A percentile compares a stretch with the other conserved stretches of the same genome.
phyloP scores from a whole-genome alignment of 2,888 invertebrate species.

The Oeneis ivallda region DNA sequence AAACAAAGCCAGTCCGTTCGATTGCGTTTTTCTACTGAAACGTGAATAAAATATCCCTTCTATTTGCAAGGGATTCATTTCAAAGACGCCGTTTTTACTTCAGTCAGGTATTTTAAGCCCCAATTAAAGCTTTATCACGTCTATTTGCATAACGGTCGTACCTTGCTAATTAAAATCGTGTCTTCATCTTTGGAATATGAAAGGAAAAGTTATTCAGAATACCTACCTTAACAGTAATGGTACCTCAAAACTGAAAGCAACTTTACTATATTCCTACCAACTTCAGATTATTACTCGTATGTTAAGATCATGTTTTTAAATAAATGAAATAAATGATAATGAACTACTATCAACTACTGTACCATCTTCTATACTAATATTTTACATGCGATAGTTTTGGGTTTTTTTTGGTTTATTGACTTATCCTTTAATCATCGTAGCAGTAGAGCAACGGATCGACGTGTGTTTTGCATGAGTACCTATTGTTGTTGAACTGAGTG shows the following conservation, averaged over 20 bases:
- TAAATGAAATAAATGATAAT: too few relatives aligned
- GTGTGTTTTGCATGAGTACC: too few relatives aligned
- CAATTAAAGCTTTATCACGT: slow-evolving; percentile 10
- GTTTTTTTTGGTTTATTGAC: too few relatives aligned
- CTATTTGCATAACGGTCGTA: slow-evolving; percentile 9
- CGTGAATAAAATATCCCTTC: slow-evolving; percentile 28
- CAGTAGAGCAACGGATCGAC: too few relatives aligned
- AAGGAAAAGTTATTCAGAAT: slow-evolving; percentile 8
- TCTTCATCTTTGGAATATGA: slow-evolving; percentile 9
- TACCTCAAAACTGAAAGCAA: not conserved
- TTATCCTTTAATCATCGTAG: too few relatives aligned
- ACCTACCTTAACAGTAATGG: not conserved
- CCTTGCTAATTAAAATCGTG: not conserved
- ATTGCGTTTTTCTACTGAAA: slow-evolving; percentile 22
- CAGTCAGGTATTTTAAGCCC: slow-evolving; percentile 12
- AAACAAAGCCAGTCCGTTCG: slow-evolving; percentile 24
- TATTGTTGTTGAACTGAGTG: too few relatives aligned
- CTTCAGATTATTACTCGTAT: too few relatives aligned
- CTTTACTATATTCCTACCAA: not conserved
- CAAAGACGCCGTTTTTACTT: slow-evolving; percentile 20
- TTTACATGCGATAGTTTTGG: too few relatives aligned
- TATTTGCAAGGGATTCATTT: slow-evolving; percentile 28
- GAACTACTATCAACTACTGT: too few relatives aligned
- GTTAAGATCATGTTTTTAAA: too few relatives aligned
- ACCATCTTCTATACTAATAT: too few relatives aligned